These are phyloP conservation scores for Saxidomus purpurata DNA, from an alignment of 1,140 invertebrate genomes.

Conservation along the genomic window DNA sequence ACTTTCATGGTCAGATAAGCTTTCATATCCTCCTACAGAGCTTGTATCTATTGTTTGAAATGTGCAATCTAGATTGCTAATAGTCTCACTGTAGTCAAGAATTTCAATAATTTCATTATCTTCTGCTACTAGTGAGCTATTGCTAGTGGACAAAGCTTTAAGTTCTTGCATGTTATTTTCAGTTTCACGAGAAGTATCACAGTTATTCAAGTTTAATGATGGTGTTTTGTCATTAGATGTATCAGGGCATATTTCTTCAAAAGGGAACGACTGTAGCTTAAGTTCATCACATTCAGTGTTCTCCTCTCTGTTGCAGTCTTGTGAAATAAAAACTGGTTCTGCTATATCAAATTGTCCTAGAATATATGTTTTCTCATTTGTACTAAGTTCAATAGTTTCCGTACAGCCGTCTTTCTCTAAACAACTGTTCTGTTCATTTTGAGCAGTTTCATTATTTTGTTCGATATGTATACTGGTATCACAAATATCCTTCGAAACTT, in stretches of 20 bases:
- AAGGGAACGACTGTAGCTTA: no score
- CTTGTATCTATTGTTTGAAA: conserved; percentile 47
- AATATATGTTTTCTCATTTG: no score
- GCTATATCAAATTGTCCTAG: no score
- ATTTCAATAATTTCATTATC: conserved; percentile 53
- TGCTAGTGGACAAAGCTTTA: conserved; percentile 9
- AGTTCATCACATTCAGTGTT: no score
- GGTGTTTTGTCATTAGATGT: no score
- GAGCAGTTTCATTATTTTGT: neutral
- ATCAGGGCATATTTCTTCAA: no score
- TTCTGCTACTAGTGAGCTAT: conserved; percentile 1
- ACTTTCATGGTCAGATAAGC: neutral
- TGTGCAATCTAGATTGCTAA: conserved; percentile 26
- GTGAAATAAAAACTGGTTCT: no score
- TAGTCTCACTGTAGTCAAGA: conserved; percentile 38
- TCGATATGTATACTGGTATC: neutral
- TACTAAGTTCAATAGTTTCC: no score
- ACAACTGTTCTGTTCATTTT: neutral
- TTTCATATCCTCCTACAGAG: neutral
- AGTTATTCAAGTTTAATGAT: no score
- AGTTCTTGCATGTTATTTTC: neutral
- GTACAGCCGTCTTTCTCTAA: neutral
- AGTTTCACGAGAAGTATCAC: no score
- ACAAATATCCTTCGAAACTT: no score
- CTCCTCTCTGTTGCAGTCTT: no score